Conservation (phyloP, 2,888 invertebrate genomes). For the Volucella bombylans region DNA sequence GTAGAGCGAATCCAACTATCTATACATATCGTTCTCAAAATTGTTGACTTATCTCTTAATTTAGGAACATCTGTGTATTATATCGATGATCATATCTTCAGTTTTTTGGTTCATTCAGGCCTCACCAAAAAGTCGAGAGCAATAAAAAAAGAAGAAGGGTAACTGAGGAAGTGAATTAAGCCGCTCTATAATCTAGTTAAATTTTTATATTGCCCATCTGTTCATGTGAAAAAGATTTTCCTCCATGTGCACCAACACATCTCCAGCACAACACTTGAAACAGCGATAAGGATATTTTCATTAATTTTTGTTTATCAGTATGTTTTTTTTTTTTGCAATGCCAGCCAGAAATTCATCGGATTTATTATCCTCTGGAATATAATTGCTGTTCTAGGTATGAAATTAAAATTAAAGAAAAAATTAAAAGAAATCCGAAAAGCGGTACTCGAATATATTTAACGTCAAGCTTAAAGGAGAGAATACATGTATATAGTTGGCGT, state of each 20-base stretch:
- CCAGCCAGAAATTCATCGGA: conserved; percentile 41
- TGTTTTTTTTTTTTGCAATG: conserved; percentile 4
- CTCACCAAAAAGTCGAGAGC: too few species aligned
- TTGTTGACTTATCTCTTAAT: too few species aligned
- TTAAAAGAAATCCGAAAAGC: background rate
- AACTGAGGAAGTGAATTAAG: too few species aligned
- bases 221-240: conserved; percentile 5
- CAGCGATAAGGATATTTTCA: conserved; percentile 44
- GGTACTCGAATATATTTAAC: conserved; percentile 30
- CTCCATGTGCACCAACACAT: conserved; percentile 10
- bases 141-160: too few species aligned
- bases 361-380: conserved; percentile 54
- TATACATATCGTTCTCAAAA: too few species aligned
- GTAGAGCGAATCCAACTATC: too few species aligned
- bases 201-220: background rate
- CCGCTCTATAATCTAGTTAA: too few species aligned
- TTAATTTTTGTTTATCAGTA: conserved; percentile 40
- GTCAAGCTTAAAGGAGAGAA: conserved; percentile 2
- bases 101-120: too few species aligned
- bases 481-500: background rate
- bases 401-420: conserved; percentile 22
- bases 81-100: too few species aligned
- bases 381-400: conserved; percentile 28
- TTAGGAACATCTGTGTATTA: too few species aligned
- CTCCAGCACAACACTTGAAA: conserved; percentile 42